Base-by-base conservation (phyloP, 2,797 vertebrate genomes). In the Hozukius guyotensis region DNA sequence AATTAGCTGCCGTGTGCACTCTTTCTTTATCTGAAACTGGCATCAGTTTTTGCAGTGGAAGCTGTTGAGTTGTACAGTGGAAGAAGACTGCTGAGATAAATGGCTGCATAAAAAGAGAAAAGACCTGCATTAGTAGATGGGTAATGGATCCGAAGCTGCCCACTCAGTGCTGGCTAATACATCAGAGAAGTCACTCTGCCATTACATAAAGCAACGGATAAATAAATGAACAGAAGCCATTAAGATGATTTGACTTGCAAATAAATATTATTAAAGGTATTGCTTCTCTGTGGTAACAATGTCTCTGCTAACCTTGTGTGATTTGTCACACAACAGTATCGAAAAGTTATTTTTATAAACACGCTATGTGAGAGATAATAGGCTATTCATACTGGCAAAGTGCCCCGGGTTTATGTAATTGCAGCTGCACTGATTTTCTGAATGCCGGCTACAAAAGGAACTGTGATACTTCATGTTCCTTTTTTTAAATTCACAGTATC, bases 211-310 rank as follows among this genome's bases (percentile, higher is more conserved):
- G 78, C 71, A 18, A 18, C 14, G 6, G 73, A 90, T 88, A 89
- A 88, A 91, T 90, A 86, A 87, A 90, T 87, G 57, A 88, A 89
- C 76, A 76, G 79, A 91, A 75, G 65, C 86, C 78, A 89, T 93
- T 90, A 87, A 38, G 70, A 81, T 85, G 69, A 93, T 90, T 88
- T 92, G 86, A 91, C 84, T 86, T 82, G 71, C 53, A 86, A 83
- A 88, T 87, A 75, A 80, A 83, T 84, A 70, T 80, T 32, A 52
- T 80, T 78, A 66, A 81, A 81, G 71, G 71, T 85, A 84, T 63
- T 49, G 71, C 55, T 59, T 32, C 53, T 67, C 61, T 72, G 11
- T 42, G 22, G 25, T 57, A 10, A 72, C 34, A 55, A 34, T 60
- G 34, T 55, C 27, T 72, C 46, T 64, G 49, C 38, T 22, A 49